A percentile compares a stretch with the other conserved stretches of the same genome.
These are phyloP conservation scores for Sisyra terminalis DNA, from an alignment of 2,888 invertebrate species.

Conservation along the genomic window DNA sequence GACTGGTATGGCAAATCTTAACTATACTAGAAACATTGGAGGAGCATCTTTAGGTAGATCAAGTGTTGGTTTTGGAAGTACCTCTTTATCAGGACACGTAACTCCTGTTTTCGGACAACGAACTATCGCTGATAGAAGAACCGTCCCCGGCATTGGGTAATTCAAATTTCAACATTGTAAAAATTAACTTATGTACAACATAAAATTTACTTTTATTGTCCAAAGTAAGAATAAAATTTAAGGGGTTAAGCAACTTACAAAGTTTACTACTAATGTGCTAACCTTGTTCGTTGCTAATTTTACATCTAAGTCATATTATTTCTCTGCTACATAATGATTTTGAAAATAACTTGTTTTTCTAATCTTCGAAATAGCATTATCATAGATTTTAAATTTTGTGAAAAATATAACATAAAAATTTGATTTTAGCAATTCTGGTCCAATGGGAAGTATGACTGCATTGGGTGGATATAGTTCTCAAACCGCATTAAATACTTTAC, in stretches of 20 bases:
- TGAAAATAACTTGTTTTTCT: too few species aligned
- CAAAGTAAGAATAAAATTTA: too few species aligned
- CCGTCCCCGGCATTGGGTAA: slow-evolving; percentile 31
- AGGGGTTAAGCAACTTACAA: too few species aligned
- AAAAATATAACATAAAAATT: too few species aligned
- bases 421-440: slow-evolving; percentile 38
- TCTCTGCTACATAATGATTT: too few species aligned
- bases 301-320: too few species aligned
- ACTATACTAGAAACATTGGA: slow-evolving; percentile 81
- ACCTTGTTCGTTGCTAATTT: too few species aligned
- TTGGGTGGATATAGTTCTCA: slow-evolving; percentile 35
- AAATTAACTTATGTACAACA: too few species aligned
- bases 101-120: slow-evolving; percentile 69
- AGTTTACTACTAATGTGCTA: too few species aligned
- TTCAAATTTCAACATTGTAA: slow-evolving; percentile 12
- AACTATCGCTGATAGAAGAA: slow-evolving; percentile 62
- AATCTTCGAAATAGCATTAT: too few species aligned
- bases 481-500: slow-evolving; percentile 33
- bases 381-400: too few species aligned
- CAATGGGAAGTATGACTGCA: slow-evolving; percentile 43
- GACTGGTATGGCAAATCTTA: slow-evolving; percentile 84
- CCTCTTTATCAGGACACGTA: slow-evolving; percentile 58
- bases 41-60: slow-evolving; percentile 53
- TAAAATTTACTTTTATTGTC: too few species aligned
- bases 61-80: slow-evolving; percentile 45